phyloP scores from a whole-genome alignment of 2,797 vertebrate species.

The Ctenosaura bakeri region DNA sequence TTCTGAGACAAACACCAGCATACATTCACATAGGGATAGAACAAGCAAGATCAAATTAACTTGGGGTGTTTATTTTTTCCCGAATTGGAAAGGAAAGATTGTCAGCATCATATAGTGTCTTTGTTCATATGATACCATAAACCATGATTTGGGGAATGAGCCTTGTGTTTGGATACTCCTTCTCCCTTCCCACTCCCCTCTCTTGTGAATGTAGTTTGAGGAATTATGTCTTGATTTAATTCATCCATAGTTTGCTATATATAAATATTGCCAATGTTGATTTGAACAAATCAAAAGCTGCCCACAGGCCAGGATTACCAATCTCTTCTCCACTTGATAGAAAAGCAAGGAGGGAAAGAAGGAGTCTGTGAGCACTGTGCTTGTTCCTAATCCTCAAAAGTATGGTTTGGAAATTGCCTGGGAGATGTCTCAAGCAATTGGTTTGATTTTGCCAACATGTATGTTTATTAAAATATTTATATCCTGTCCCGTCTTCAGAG shows the following conservation, averaged over 20 bases:
- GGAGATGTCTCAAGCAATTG: neutral
- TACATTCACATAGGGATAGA: neutral
- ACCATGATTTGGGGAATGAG: neutral
- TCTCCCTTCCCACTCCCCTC: neutral
- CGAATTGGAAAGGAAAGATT: neutral
- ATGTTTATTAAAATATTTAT: too few relatives aligned
- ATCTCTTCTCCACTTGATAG: neutral
- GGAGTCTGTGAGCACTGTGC: neutral
- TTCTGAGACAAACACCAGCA: neutral
- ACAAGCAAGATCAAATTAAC: neutral
- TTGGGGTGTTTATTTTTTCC: neutral
- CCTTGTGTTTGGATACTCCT: neutral
- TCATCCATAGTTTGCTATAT: neutral
- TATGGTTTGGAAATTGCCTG: neutral
- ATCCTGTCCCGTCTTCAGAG: too few relatives aligned
- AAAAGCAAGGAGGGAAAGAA: neutral
- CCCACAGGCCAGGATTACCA: neutral
- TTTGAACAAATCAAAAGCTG: neutral
- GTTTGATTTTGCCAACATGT: neutral
- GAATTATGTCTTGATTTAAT: conserved; percentile 1
- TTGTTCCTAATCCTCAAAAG: neutral
- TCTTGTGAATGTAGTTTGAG: neutral
- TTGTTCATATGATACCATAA: neutral
- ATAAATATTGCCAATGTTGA: neutral
- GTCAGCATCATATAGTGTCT: neutral